Conservation (phyloP, 2,797 vertebrate species). For the Carcharodon carcharias region DNA sequence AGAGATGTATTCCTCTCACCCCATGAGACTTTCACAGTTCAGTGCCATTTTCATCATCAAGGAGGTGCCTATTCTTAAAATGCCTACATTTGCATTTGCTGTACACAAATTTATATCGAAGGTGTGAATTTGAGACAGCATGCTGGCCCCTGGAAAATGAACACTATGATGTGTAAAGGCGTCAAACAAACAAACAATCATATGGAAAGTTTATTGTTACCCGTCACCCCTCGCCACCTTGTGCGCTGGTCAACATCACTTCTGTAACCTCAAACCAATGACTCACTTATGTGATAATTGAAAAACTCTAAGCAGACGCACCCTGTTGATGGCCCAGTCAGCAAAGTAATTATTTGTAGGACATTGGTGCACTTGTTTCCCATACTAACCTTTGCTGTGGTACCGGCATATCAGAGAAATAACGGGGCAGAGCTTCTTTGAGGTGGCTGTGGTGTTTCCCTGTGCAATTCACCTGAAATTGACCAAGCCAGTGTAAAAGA, state of each 20-base stretch:
- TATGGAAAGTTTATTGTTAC: not conserved
- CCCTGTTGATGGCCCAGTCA: not conserved
- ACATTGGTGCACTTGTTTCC: not conserved
- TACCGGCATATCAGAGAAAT: not conserved
- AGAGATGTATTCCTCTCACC: not conserved
- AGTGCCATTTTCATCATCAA: not conserved
- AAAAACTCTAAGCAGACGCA: not conserved
- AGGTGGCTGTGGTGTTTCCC: not conserved
- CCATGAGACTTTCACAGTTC: not conserved
- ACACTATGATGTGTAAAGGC: not conserved
- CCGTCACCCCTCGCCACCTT: not conserved
- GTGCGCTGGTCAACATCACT: not conserved
- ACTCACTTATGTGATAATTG: not conserved
- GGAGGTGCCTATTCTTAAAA: not conserved
- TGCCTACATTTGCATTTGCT: not conserved
- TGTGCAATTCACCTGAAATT: not conserved
- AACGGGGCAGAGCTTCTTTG: not conserved
- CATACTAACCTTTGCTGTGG: not conserved
- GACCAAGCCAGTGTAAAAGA: not conserved
- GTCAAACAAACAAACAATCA: not conserved
- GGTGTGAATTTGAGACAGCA: not conserved
- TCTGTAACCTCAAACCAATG: not conserved
- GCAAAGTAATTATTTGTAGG: too few relatives aligned
- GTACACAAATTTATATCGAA: not conserved
- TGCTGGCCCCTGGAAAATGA: not conserved